Base-by-base conservation (phyloP, 23 tunicate genomes). In the Trididemnum clinides region DNA sequence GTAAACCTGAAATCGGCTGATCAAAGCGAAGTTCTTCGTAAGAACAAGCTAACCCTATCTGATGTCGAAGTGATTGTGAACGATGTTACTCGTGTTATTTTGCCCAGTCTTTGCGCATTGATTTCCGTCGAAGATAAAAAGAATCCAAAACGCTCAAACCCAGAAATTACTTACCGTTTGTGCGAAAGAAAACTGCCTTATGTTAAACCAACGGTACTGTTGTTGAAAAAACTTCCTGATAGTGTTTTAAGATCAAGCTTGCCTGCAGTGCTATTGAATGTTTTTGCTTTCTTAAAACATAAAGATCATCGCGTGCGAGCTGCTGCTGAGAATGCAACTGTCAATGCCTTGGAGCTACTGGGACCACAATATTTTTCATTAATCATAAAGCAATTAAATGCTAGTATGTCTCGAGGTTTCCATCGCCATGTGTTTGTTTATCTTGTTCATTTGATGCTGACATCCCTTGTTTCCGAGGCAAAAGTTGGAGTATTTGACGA, bases 371-470 rank as follows among this genome's bases (percentile, higher is more conserved):
- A 89, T 44, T 33, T 94, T 0, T n/a, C 50, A 10, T 21, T 87
- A 35, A 49, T 96, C 0, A 18, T 96, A 22, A 73, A 73, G 64
- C 93, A 91, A 69, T 39, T 96, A 50, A 96, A 88, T 38, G 39
- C 84, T 26, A 96, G 88, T 19, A 36, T 96, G 71, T 25, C 64
- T 12, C 58, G 88, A 34, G 99, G 99, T 12, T 91, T 87, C 36
- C 99, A 96, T 51, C 85, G 78, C 26, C 99, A 96, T 39, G 97
- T 96, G 28, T 59, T 91, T 0, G 33, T 80, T 10, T 62, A 88
- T 69, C 71, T 76, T 21, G 50, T 96, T 7, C 29, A 80, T 49
- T 26, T 80, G 31, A 32, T 94, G 19, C 27, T 88, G n/a, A 59
- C 39, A 10, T 57, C 72, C 15, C 25, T 87, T 15, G 63, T 26